Conservation (phyloP, 35 echinoderm and acorn worm genomes). For the Patiria miniata region DNA sequence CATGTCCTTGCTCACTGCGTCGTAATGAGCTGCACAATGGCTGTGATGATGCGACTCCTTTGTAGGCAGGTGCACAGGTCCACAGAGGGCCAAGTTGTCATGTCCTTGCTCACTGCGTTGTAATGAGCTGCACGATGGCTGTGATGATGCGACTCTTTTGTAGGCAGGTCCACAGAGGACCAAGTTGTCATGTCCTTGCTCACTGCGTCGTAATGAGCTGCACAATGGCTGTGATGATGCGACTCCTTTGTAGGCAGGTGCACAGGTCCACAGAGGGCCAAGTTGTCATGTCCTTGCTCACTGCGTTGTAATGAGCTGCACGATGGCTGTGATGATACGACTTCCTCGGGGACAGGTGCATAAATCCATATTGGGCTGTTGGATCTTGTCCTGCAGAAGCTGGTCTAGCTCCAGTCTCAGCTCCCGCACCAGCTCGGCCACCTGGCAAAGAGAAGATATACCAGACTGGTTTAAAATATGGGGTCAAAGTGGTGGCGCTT, state of each 20-base stretch:
- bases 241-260: conserved; percentile 65
- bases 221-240: conserved; percentile 75
- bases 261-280: conserved; percentile 53
- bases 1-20: conserved; percentile 36
- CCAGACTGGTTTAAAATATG: too few relatives aligned
- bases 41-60: conserved; percentile 70
- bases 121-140: too few relatives aligned
- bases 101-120: not conserved
- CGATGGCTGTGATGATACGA: conserved; percentile 74
- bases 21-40: conserved; percentile 74
- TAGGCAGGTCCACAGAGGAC: too few relatives aligned
- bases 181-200: not conserved
- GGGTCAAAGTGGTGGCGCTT: too few relatives aligned
- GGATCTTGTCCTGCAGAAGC: conserved; percentile 67
- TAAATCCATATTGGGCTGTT: conserved; percentile 66
- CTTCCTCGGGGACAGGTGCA: conserved; percentile 71
- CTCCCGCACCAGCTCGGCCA: conserved; percentile 64
- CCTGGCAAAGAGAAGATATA: conserved; percentile 8
- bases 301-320: conserved; percentile 76
- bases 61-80: conserved; percentile 62
- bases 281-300: not conserved
- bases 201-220: conserved; percentile 75
- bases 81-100: not conserved
- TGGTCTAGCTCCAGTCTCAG: conserved; percentile 67
- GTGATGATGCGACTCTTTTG: too few relatives aligned